phyloP scores from a whole-genome alignment of 2,113 vertebrate species.

The Misgurnus anguillicaudatus region DNA sequence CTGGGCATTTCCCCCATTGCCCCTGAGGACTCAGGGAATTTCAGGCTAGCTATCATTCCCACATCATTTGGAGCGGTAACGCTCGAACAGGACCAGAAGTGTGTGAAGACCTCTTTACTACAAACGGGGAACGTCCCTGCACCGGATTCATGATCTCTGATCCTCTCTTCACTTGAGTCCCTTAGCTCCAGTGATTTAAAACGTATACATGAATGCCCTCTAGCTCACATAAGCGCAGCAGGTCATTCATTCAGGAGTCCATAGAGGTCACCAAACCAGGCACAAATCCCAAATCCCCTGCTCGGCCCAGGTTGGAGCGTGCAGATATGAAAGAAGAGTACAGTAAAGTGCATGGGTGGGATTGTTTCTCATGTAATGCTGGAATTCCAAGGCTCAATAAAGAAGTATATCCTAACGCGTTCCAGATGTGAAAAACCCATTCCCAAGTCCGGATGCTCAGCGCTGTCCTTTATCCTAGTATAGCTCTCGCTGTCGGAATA shows the following conservation, averaged over 20 bases:
- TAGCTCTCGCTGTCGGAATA: slow-evolving; percentile 43
- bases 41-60: slow-evolving; percentile 54
- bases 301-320: neutral
- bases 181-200: slow-evolving; percentile 53
- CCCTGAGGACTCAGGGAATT: slow-evolving; percentile 49
- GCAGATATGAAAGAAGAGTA: slow-evolving; percentile 6
- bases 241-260: slow-evolving; percentile 50
- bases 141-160: slow-evolving; percentile 2
- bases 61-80: slow-evolving; percentile 58
- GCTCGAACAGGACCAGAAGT: slow-evolving; percentile 42
- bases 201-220: slow-evolving; percentile 43
- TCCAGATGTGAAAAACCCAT: slow-evolving; percentile 62
- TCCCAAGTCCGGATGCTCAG: slow-evolving; percentile 41
- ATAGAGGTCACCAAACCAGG: slow-evolving; percentile 47
- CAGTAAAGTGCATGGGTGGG: slow-evolving; percentile 48
- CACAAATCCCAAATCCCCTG: slow-evolving; percentile 25
- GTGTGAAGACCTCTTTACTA: slow-evolving; percentile 8
- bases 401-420: slow-evolving; percentile 60
- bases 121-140: slow-evolving; percentile 12
- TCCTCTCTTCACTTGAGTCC: slow-evolving; percentile 36
- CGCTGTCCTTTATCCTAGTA: slow-evolving; percentile 55
- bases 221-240: slow-evolving; percentile 46
- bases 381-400: slow-evolving; percentile 52
- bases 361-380: slow-evolving; percentile 48
- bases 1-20: slow-evolving; percentile 43